Conservation (phyloP, 2,113 vertebrate genomes). For the Athene noctua region DNA sequence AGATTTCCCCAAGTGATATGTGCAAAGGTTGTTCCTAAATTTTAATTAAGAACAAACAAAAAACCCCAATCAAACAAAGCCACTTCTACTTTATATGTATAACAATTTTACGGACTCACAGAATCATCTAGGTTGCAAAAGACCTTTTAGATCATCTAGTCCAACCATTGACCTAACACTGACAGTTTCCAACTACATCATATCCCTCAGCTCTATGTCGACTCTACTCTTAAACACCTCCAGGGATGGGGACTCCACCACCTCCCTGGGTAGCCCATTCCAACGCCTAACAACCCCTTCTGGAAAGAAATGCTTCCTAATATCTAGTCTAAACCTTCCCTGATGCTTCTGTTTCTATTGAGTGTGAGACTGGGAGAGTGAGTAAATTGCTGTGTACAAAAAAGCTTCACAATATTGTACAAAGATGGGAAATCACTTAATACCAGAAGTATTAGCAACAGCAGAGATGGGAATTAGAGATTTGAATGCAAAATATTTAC, state of each 20-base stretch:
- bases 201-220: too few relatives aligned
- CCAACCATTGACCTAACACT: too few relatives aligned
- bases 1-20: background rate
- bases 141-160: too few relatives aligned
- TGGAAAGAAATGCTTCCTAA: too few relatives aligned
- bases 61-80: background rate
- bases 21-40: background rate
- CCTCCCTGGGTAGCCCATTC: too few relatives aligned
- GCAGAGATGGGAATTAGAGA: background rate
- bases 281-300: too few relatives aligned
- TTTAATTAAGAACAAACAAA: background rate
- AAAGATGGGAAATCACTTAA: background rate
- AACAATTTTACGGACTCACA: background rate
- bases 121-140: too few relatives aligned
- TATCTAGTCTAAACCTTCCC: too few relatives aligned
- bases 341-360: background rate
- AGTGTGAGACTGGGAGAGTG: background rate
- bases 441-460: background rate
- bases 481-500: background rate
- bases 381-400: background rate
- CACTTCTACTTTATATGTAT: background rate
- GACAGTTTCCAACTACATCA: too few relatives aligned
- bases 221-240: too few relatives aligned
- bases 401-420: background rate
- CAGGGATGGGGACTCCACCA: too few relatives aligned